Conservation (phyloP, 2,888 invertebrate genomes). For the Lithophane leautieri region DNA sequence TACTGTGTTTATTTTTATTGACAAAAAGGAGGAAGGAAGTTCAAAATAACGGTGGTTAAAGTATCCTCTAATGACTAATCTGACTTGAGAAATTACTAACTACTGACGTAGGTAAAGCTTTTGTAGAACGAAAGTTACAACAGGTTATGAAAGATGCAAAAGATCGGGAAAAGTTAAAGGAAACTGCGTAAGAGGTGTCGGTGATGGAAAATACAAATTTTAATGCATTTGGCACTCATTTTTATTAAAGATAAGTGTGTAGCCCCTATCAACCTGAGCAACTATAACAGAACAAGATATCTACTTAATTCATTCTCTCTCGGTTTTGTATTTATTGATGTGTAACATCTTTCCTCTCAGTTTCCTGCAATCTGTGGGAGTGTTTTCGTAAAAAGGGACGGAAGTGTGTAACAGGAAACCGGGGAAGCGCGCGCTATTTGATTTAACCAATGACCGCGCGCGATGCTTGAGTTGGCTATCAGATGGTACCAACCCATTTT, state of each 20-base stretch:
- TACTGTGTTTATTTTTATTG: constrained; percentile 13
- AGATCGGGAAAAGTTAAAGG: constrained; percentile 7
- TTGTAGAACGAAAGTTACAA: constrained; percentile 15
- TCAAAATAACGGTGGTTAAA: constrained; percentile 29
- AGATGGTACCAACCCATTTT: too few species aligned
- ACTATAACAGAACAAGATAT: not conserved
- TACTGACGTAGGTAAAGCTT: constrained; percentile 31
- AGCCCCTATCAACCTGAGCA: not conserved
- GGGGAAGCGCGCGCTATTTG: too few species aligned
- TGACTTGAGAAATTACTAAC: not conserved
- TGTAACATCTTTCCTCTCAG: too few species aligned
- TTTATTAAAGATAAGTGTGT: not conserved
- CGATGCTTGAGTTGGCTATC: too few species aligned
- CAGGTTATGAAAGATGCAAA: constrained; percentile 19
- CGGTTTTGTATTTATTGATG: too few species aligned
- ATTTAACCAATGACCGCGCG: too few species aligned
- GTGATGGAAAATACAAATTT: not conserved
- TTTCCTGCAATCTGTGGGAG: too few species aligned
- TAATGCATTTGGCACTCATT: not conserved
- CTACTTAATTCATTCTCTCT: not conserved
- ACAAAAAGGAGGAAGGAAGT: constrained; percentile 49
- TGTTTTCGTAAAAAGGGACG: too few species aligned
- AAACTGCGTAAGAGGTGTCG: constrained; percentile 27
- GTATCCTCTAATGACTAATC: constrained; percentile 1
- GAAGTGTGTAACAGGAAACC: too few species aligned